Evolutionary conservation across 1,140 invertebrate species (phyloP), one percentile per base, ranked within the genome.

Genomic region (Neodiprion lecontei): DNA sequence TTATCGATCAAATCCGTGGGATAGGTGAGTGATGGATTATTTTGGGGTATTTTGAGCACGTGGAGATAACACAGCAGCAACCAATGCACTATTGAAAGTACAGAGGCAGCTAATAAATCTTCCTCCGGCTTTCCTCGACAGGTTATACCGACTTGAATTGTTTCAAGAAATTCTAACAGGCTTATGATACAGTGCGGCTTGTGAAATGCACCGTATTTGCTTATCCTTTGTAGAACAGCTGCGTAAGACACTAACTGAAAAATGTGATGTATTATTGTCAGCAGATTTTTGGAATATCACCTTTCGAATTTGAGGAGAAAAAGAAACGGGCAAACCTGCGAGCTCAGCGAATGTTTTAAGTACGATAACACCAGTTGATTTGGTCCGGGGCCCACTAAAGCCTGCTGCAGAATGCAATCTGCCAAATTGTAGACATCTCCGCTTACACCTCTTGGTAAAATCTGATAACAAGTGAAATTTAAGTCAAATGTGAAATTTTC

Each of bases 391-490:
- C 96, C 97, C 72, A 97, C 95, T 76, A 98, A 90, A 0, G 96
- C 96, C 88, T 98, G 96, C 83, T 97, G 95, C 40, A 98, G 89
- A 76, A 99, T 95, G 86, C 96, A 96, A 85, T 98, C 96, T 65
- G 96, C 95, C 76, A 98, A 88, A 88, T 97, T 96, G 84, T 97
- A 97, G 1, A 96, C 94, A 91, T 97, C 96, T 17, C 96, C 96
- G 82, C 94, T 96, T 1, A 97, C 95, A 49, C 96, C 95, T 85
- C 95, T 86, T 1, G 95, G 95, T 76, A 96, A 85, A 78, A 95
- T 92, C 91, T 92, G 70, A 40, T 81, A 74, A 76, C 48, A 14
- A 75, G 70, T 73, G 11, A 48, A 9, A 23, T 48, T 48, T 73
- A 72, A 70, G 10, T 66, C 69, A 75, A 48, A 10, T 73, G 69